Percentiles rank a stretch among this genome's conserved stretches.
Evolutionary conservation across 2,113 vertebrate genomes (phyloP).

Genomic region (Vicugna pacos): DNA sequence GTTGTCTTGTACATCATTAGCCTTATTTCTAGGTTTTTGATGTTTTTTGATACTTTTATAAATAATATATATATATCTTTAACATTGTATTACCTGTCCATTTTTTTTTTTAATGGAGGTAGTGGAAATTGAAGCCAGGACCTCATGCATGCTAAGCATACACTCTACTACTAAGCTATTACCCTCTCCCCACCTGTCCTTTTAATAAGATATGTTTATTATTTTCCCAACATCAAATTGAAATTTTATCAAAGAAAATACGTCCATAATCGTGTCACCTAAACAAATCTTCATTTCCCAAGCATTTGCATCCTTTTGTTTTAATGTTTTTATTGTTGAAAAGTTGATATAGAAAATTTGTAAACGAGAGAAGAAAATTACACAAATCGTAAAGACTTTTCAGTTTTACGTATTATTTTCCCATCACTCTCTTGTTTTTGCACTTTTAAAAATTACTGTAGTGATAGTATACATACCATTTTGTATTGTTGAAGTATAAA

Average conservation of each 20-base stretch:
- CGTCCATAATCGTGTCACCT: background rate
- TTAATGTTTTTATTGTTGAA: background rate
- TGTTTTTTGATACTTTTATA: background rate
- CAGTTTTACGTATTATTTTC: background rate
- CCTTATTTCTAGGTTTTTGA: background rate
- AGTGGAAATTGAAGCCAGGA: no score
- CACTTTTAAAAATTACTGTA: background rate
- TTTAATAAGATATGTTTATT: background rate
- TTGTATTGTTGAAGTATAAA: background rate
- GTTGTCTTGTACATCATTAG: background rate
- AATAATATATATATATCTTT: background rate
- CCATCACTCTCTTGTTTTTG: background rate
- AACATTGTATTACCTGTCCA: background rate
- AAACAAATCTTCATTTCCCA: constrained; percentile 7
- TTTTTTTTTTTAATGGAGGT: background rate
- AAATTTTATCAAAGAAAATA: constrained; percentile 25
- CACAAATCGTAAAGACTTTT: background rate
- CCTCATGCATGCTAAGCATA: no score
- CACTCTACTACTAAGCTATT: no score
- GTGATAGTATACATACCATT: background rate
- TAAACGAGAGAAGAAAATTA: background rate
- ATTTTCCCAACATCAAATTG: background rate
- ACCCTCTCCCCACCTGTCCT: no score
- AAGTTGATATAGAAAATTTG: background rate
- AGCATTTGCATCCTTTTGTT: background rate